Base-by-base conservation (phyloP, 2,797 vertebrate species). In the Gobio occitaniae region DNA sequence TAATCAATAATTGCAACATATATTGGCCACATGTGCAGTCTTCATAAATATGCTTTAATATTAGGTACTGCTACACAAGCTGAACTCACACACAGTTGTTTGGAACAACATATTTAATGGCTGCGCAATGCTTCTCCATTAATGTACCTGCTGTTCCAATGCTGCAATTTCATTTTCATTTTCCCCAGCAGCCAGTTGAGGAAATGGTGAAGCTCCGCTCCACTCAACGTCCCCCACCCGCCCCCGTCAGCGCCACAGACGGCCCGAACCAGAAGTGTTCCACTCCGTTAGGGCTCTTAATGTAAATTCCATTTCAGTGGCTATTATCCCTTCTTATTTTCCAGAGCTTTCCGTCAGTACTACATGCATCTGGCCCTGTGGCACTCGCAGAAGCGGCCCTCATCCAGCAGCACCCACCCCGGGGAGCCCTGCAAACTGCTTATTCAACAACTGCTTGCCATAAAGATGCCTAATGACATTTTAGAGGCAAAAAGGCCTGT, bases 401-500 rank as follows among this genome's bases (percentile, higher is more conserved):
- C 25, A 3, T 38, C 47, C 65, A 25, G 77, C 29, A 89, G 72
- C 48, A 47, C 41, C 66, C 65, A 47, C 81, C 72, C 69, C 94
- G 78, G 93, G 94, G 94, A 94, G 92, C 85, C 90, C 93, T 93
- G 93, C 91, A 92, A 95, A 96, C 94, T 96, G 95, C 95, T 96
- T 95, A 96, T 95, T 95, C 95, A 96, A 96, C 95, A 96, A 95
- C 93, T 89, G 90, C 90, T 93, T n/a, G 90, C 94, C 94, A 95
- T 96, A 94, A 95, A 95, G 94, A 95, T 93, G 92, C 95, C 93
- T 96, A 95, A 96, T 95, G 95, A 95, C 95, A 96, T 95, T 96
- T 94, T 91, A 87, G 91, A 94, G 92, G 93, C 94, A 95, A 96
- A 96, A 94, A 96, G 95, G 95, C 94, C 95, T 94, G 93, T 95